Evolutionary conservation across 1,140 invertebrate species (phyloP), one percentile per base, ranked within the genome.

Genomic region (Triops longicaudatus): DNA sequence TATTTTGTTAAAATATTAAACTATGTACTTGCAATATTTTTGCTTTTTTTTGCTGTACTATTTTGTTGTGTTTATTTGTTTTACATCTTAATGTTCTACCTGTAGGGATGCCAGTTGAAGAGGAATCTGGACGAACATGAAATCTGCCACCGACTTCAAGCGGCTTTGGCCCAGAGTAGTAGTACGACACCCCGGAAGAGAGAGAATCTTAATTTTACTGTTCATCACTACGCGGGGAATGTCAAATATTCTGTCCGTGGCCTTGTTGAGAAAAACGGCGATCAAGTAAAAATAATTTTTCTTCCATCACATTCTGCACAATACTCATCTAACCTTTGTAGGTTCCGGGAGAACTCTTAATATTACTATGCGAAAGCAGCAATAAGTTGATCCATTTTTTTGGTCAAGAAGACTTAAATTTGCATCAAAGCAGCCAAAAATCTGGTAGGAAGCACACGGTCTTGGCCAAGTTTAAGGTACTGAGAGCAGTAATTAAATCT

Each of bases 51-150:
- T 9, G 7, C 28, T 41, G 17, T 73, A 9, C 27, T 37, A 27
- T 27, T 73, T 72, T 22, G 11, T n/a, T 72, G n/a, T 1, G 11
- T 26, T 22, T n/a, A 1, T n/a, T 6, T 22, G n/a, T 22, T 72
- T 72, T 26, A n/a, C 11, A 22, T 1, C 26, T 72, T 11, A 72
- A 6, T 26, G 75, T 12, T 44, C 78, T 73, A 44, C n/a, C 76
- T 80, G 1, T 73, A 82, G 82, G 82, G 82, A 75, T 83, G 82
- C 79, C 79, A 82, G 27, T 75, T 83, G 17, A 82, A 82, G 71
- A 78, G 81, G 26, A 78, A 74, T 22, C 77, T 78, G 17, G 77
- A 88, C 81, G 88, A 89, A 81, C 86, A 87, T 78, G 88, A 88
- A 83, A 63, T 63, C 50, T 63, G 50, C 50, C 50, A 63, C 17